These are phyloP conservation scores for Schizopygopsis pylzovi DNA, from an alignment of 2,797 vertebrate genomes.

Conservation along the genomic window DNA sequence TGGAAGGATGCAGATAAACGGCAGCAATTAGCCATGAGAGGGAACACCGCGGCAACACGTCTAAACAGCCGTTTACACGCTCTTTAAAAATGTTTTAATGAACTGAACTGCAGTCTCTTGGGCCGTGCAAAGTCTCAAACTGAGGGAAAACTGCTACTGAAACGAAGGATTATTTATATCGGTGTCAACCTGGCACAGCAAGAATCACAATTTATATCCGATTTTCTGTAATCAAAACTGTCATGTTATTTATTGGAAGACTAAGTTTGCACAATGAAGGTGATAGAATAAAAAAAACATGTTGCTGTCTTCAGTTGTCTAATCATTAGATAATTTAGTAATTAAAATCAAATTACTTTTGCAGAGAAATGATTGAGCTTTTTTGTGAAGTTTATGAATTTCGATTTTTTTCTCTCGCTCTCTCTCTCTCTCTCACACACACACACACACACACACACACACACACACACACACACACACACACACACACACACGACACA, in stretches of 20 bases:
- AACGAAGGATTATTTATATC: constrained; percentile 38
- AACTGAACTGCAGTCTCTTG: constrained; percentile 43
- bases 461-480: too few relatives aligned
- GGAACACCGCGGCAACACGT: constrained; percentile 21
- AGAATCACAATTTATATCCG: constrained; percentile 8
- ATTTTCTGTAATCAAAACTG: constrained; percentile 39
- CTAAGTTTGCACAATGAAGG: constrained; percentile 25
- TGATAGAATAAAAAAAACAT: constrained; percentile 19
- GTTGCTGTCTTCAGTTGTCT: constrained; percentile 14
- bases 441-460: too few relatives aligned
- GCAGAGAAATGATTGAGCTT: constrained; percentile 27
- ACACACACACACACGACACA: too few relatives aligned
- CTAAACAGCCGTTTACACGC: constrained; percentile 40
- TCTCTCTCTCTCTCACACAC: too few relatives aligned
- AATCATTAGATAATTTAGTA: constrained; percentile 49
- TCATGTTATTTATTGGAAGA: constrained; percentile 34
- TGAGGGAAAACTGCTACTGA: background rate
- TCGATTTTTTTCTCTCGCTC: too few relatives aligned
- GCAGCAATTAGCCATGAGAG: constrained; percentile 38
- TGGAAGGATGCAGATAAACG: constrained; percentile 39
- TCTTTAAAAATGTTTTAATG: constrained; percentile 48
- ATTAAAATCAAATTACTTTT: constrained; percentile 55
- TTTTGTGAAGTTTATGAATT: constrained; percentile 5
- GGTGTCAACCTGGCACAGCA: background rate
- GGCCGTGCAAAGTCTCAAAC: constrained; percentile 24